Evolutionary conservation across 2,888 invertebrate species (phyloP), one percentile per base, ranked within the genome.

Genomic region (Agrilus cyanescens): DNA sequence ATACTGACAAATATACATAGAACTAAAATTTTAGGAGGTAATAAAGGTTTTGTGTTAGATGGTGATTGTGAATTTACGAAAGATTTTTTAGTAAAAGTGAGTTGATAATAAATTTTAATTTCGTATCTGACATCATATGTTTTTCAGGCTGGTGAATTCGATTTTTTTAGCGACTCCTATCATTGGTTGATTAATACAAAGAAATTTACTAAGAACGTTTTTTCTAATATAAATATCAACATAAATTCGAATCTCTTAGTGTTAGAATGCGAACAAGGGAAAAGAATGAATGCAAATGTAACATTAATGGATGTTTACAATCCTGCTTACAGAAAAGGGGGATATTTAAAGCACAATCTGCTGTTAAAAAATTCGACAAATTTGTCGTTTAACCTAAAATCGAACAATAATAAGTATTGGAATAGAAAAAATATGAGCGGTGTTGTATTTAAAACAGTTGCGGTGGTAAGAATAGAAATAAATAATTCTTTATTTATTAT

Each of bases 351-450:
- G 3, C 40, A 4, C 16, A 15, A 4, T 18, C 29, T 18, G 13
- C 40, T 6, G 35, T 15, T 32, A 29, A 37, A 38, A 38, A 36
- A 25, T n/a, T 18, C 13, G 16, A 7, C 15, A 14, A 38, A 41
- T 4, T 13, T 15, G 13, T 12, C 5, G 13, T 25, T 45, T 10
- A 12, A 16, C 30, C 7, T 20, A 10, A 30, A 25, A 25, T 25
- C 18, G 20, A 32, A 32, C 20, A 32, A 12, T 12, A 42, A 34
- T 33, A 37, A 39, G 44, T 60, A 58, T 46, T 46, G 51, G 29
- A 45, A 46, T 10, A 51, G 59, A 41, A 57, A 50, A 45, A 47
- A 58, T 43, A 47, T 60, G 53, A 45, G 49, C 15, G 55, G 51
- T 12, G 52, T 55, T 4, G 20, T 51, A 16, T 20, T 60, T 7